Evolutionary conservation across 2,797 vertebrate species (phyloP).

Genomic region (Erethizon dorsatum): DNA sequence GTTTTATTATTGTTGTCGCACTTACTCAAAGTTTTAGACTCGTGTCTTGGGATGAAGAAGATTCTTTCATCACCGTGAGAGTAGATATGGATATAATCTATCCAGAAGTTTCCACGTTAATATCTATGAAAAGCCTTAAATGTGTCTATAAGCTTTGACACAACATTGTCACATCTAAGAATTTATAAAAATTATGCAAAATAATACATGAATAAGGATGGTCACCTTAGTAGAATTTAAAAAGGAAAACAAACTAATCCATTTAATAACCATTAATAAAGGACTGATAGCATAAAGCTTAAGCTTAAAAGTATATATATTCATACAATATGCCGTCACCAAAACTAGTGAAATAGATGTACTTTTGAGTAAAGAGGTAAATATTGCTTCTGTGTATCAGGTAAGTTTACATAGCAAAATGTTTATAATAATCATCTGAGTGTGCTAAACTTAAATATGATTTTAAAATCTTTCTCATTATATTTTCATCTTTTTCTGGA

Average conservation of each 20-base stretch:
- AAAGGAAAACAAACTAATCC: background rate
- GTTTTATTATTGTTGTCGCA: background rate
- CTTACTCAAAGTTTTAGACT: background rate
- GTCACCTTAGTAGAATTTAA: background rate
- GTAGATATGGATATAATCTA: background rate
- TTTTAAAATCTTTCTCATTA: background rate
- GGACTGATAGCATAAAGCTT: background rate
- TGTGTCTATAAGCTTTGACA: background rate
- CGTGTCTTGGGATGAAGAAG: background rate
- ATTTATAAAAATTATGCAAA: conserved; percentile 19
- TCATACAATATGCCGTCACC: background rate
- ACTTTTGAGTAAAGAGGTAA: background rate
- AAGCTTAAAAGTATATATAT: background rate
- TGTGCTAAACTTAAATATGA: background rate
- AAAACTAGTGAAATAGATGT: background rate
- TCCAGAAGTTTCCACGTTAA: background rate
- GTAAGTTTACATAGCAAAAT: background rate
- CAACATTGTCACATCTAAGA: background rate
- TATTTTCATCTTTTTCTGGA: background rate
- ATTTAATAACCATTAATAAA: background rate
- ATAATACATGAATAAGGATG: background rate
- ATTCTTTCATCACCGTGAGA: background rate
- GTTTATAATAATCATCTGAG: background rate
- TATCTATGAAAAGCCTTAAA: background rate
- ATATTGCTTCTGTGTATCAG: background rate